phyloP scores from a whole-genome alignment of 2,113 vertebrate genomes.

The Camarhynchus parvulus region DNA sequence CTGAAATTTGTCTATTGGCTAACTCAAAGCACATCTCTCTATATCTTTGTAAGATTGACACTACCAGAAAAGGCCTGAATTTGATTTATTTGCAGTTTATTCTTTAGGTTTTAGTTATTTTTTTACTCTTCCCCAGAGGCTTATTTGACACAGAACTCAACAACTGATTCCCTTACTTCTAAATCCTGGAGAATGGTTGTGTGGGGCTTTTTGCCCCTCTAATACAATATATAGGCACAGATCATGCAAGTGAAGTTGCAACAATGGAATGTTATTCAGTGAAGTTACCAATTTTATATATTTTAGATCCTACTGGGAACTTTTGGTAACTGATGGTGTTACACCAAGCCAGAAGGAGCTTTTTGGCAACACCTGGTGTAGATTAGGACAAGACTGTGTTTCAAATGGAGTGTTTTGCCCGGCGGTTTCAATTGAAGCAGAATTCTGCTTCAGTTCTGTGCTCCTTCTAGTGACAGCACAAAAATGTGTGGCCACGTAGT shows the following conservation, averaged over 20 bases:
- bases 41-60: background rate
- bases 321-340: fast-evolving
- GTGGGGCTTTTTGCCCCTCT: fast-evolving
- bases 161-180: background rate
- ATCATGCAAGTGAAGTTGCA: background rate
- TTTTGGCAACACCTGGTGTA: background rate
- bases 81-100: background rate
- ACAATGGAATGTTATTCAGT: background rate
- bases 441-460: background rate
- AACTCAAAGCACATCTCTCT: background rate
- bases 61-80: background rate
- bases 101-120: background rate
- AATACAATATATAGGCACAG: background rate
- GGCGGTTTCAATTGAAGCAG: background rate
- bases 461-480: background rate
- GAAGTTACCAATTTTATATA: background rate
- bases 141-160: background rate
- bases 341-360: background rate
- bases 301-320: background rate
- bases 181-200: background rate
- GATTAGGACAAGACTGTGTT: background rate
- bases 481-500: background rate
- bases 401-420: background rate
- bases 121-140: background rate
- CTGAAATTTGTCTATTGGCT: background rate